Conservation (phyloP, 2,113 vertebrate species). For the Dolichallabes microphthalmus region DNA sequence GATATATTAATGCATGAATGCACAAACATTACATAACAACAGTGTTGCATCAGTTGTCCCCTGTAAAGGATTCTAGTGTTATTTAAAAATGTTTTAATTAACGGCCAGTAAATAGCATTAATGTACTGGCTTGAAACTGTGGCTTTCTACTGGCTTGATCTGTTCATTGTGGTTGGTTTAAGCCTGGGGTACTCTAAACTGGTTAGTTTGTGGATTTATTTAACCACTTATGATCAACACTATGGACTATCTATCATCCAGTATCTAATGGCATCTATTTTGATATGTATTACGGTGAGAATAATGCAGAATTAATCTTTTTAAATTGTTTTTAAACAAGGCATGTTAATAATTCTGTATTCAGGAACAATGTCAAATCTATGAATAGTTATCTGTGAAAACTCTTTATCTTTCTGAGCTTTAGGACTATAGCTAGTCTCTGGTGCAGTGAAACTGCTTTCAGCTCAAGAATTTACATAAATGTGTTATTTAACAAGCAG, state of each 20-base stretch:
- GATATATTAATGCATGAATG: not conserved
- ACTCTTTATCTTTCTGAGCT: not conserved
- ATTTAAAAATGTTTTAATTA: not conserved
- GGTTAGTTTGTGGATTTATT: not conserved
- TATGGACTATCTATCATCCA: not conserved
- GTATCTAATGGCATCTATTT: not conserved
- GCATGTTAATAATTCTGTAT: not conserved
- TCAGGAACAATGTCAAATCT: not conserved
- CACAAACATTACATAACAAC: not conserved
- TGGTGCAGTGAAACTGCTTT: not conserved
- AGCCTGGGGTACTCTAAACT: not conserved
- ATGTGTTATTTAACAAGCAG: not conserved
- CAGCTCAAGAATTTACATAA: not conserved
- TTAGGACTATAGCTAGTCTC: not conserved
- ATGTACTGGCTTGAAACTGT: not conserved
- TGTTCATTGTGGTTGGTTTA: not conserved
- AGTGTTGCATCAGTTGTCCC: not conserved
- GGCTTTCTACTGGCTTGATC: not conserved
- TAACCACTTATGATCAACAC: not conserved
- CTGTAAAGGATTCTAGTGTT: not conserved
- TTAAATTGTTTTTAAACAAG: not conserved
- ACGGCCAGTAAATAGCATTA: not conserved
- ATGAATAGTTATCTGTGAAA: not conserved
- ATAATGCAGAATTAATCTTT: not conserved
- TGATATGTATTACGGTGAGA: not conserved